Percentiles rank a stretch among this genome's conserved stretches.
These are phyloP conservation scores for Oreochromis aureus DNA, from an alignment of 2,113 vertebrate genomes.

Conservation along the genomic window DNA sequence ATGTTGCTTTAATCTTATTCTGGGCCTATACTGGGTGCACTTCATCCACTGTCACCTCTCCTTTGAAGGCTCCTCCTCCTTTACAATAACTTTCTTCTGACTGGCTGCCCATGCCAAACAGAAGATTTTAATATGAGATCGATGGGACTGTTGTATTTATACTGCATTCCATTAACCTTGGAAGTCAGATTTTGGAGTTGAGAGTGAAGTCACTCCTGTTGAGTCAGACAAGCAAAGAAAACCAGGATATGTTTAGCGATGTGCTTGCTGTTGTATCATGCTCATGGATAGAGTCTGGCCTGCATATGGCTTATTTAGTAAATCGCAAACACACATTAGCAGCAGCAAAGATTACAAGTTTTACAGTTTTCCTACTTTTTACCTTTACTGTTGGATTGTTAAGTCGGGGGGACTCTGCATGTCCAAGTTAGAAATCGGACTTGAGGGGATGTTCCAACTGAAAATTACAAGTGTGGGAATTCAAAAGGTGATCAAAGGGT, in stretches of 20 bases:
- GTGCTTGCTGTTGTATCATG: not conserved
- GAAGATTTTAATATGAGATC: not conserved
- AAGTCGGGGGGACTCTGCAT: not conserved
- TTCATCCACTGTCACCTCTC: accelerated
- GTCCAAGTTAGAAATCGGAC: not conserved
- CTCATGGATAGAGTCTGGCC: not conserved
- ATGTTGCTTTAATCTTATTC: not conserved
- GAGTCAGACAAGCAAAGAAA: not conserved
- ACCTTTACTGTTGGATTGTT: not conserved
- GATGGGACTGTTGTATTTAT: accelerated
- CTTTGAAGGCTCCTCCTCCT: not conserved
- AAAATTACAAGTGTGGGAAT: not conserved
- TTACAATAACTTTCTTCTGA: not conserved
- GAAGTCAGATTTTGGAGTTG: not conserved
- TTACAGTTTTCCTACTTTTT: not conserved
- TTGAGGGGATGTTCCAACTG: not conserved
- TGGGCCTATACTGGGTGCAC: accelerated
- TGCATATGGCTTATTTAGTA: not conserved
- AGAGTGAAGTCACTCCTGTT: not conserved
- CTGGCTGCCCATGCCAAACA: not conserved
- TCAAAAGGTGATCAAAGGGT: not conserved
- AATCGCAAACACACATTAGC: not conserved
- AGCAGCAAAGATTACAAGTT: not conserved
- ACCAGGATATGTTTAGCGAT: not conserved
- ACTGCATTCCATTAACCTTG: not conserved